phyloP scores from a whole-genome alignment of 2,888 invertebrate genomes.

The Chesias legatella region DNA sequence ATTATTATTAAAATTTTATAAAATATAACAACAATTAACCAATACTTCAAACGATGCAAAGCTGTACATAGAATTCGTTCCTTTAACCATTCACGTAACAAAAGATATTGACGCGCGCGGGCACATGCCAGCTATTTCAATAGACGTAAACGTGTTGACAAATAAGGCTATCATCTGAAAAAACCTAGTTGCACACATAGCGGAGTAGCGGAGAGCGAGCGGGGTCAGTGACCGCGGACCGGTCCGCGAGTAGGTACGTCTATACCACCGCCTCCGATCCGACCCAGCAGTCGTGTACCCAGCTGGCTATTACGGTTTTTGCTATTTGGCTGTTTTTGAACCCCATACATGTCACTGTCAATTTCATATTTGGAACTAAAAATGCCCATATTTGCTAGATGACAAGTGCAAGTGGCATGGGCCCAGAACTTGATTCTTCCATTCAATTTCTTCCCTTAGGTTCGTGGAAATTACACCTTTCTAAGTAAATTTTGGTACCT shows the following conservation, averaged over 20 bases:
- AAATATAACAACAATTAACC: too few relatives aligned
- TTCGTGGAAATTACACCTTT: neutral
- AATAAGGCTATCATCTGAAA: conserved; percentile 49
- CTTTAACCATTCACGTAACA: conserved; percentile 8
- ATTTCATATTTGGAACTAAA: neutral
- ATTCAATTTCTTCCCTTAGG: too few relatives aligned
- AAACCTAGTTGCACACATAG: conserved; percentile 56
- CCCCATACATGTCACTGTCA: neutral
- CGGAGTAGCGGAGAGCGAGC: conserved; percentile 51
- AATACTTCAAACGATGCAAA: neutral
- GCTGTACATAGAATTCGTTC: neutral
- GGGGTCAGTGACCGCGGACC: conserved; percentile 65
- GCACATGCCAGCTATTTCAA: conserved; percentile 24
- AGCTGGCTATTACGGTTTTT: conserved; percentile 36
- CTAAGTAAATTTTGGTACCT: neutral
- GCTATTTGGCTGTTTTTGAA: conserved; percentile 32
- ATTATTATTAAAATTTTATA: too few relatives aligned
- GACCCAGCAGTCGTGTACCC: conserved; percentile 40
- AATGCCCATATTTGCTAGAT: too few relatives aligned
- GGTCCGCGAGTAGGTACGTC: conserved; percentile 50
- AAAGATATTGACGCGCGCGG: conserved; percentile 13
- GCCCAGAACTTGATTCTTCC: too few relatives aligned
- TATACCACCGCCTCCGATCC: conserved; percentile 10
- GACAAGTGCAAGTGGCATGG: too few relatives aligned
- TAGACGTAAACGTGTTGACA: conserved; percentile 34